Evolutionary conservation across 2,113 vertebrate species (phyloP).

Genomic region (Atherinomorus stipes): DNA sequence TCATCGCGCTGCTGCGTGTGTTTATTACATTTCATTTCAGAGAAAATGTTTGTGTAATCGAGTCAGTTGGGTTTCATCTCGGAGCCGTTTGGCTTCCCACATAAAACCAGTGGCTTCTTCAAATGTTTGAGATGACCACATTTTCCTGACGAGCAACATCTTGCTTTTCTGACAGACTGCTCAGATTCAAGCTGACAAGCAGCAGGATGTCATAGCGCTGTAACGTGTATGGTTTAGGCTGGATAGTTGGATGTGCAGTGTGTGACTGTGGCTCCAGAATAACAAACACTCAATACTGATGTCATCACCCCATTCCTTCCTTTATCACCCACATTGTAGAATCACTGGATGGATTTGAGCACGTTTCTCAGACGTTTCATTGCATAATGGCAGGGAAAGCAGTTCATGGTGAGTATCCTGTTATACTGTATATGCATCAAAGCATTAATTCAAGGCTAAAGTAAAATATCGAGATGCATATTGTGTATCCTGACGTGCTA

Average conservation of each 20-base stretch:
- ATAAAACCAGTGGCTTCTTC: conserved; percentile 1
- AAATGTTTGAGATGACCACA: conserved; percentile 1
- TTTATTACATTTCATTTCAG: conserved; percentile 9
- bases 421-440: no score
- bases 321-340: background rate
- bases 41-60: background rate
- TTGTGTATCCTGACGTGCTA: no score
- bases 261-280: background rate
- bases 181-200: background rate
- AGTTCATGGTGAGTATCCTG: no score
- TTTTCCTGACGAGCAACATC: background rate
- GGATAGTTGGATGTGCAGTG: background rate
- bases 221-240: background rate
- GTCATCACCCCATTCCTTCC: background rate
- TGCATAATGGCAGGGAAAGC: no score
- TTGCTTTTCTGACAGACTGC: background rate
- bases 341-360: background rate
- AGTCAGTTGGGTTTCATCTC: conserved; percentile 5
- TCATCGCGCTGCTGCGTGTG: conserved; percentile 4
- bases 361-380: background rate
- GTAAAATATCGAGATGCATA: no score
- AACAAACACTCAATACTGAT: accelerated
- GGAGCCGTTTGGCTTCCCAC: background rate
- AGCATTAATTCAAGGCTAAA: no score
- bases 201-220: background rate